phyloP scores from a whole-genome alignment of 2,113 vertebrate species.

The Larimichthys polyactis region DNA sequence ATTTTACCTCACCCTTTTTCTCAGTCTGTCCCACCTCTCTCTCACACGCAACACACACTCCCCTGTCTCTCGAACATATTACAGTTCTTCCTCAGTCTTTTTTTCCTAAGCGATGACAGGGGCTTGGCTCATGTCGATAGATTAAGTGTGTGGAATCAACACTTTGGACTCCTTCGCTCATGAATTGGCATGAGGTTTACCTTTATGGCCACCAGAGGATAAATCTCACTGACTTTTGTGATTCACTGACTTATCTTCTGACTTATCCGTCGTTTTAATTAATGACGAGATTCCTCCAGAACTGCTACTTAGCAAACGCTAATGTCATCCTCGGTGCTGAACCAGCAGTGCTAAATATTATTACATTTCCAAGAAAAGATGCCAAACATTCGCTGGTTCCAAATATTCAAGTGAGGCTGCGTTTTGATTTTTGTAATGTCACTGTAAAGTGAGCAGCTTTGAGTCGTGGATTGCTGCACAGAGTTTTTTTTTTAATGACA shows the following conservation, averaged over 20 bases:
- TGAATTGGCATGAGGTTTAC: slow-evolving; percentile 31
- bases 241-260: slow-evolving; percentile 8
- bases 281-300: neutral
- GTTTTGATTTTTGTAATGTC: neutral
- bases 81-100: slow-evolving; percentile 24
- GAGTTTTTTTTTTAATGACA: neutral
- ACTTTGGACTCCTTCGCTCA: slow-evolving; percentile 18
- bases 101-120: slow-evolving; percentile 8
- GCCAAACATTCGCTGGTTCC: neutral
- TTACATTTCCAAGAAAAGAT: neutral
- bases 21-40: slow-evolving; percentile 38
- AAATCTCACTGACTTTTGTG: neutral
- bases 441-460: too few species aligned
- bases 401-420: neutral
- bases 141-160: slow-evolving; percentile 21
- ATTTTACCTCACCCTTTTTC: slow-evolving; percentile 61
- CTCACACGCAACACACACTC: slow-evolving; percentile 8
- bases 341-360: neutral
- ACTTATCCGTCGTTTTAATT: neutral
- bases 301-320: neutral
- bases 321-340: neutral
- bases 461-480: too few species aligned
- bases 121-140: neutral
- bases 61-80: slow-evolving; percentile 29
- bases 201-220: slow-evolving; percentile 23